Evolutionary conservation across 2,888 invertebrate genomes (phyloP), one percentile per base, ranked within the genome.

Genomic region (Hartigia nigra): DNA sequence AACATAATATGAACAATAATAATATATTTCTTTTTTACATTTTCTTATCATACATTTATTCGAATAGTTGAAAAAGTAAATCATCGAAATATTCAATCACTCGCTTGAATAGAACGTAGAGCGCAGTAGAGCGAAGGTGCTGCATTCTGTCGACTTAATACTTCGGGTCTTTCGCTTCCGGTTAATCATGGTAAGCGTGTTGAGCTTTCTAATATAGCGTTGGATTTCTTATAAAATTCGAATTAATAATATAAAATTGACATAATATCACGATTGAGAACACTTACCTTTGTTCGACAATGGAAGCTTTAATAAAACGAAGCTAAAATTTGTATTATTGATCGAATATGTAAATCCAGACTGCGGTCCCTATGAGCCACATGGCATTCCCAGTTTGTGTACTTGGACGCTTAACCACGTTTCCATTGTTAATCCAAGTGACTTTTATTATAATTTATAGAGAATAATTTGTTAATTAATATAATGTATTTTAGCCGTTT

Each of bases 401-500:
- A 55, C 55, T 23, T 55, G 55, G 23, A 55, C 9, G 23, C 55
- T 55, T 9, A 55, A 55, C 55, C 23, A 55, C 55, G 23, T 55
- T 23, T 55, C 55, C 55, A 55, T 55, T 55, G 55, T 55, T 55
- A 55, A 23, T 23, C 23, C 23, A 55, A 23, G 55, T 55, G 55
- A 55, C 5, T 23, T 1, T 1, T 55, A 23, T 55, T 55, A 55
- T 55, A 5, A 2, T 2, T 3, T 23, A 5, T 55, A 2, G 2
- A 55, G 23, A 55, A 23, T 55, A 23, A 9, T 35, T 35, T 9
- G 23, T 55, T 23, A 55, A 55, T 55, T 9, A 1, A 23, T 55
- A 9, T 1, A 55, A 55, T 55, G 23, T 80, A 83, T 92, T 93
- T 82, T 89, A 96, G 98, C 96, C 97, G 91, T 98, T 97, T 94